Evolutionary conservation across 1,140 invertebrate species (phyloP), one percentile per base, ranked within the genome.

Genomic region (Drosophila nigromelanica): DNA sequence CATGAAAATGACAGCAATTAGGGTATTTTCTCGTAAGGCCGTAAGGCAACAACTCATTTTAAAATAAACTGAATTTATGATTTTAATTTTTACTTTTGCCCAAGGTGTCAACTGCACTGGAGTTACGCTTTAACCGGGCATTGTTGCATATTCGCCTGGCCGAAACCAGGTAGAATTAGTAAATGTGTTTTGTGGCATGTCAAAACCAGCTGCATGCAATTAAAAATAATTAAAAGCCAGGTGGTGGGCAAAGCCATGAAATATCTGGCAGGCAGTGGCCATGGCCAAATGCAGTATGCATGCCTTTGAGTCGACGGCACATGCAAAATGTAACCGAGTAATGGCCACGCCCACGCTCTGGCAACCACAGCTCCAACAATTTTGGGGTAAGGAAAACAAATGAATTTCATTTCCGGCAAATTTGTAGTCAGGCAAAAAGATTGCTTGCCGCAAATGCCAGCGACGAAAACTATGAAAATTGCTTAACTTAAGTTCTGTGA

Each of bases 371-470:
- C 55, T 45, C 33, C 48, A 69, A 79, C 58, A 75, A 86, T 74
- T 68, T 73, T 73, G 63, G 43, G 42, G 58, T 47, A 70, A 61
- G 60, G 43, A 51, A 78, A 86, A 87, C 82, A 86, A 86, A 86
- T 86, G 83, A 86, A 86, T 78, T 85, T 86, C 82, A 87, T 89
- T 86, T 86, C 78, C 82, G 82, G 73, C 82, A 82, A 86, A 89
- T 86, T 86, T 82, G 70, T 73, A 47, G 33, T 37, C 5, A 62
- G 45, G 76, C 77, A 78, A 78, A 80, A 76, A 81, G 74, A 81
- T 87, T 75, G 48, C 33, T 62, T 3, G 40, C 70, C 70, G 58
- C 63, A 83, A 74, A 77, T 70, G 72, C 60, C 55, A 71, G 67
- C 75, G 71, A 78, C 47, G 76, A 80, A 77, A 86, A 81, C 81